Conservation (phyloP, 2,797 vertebrate genomes). For the Oreonectes daqikongensis region DNA sequence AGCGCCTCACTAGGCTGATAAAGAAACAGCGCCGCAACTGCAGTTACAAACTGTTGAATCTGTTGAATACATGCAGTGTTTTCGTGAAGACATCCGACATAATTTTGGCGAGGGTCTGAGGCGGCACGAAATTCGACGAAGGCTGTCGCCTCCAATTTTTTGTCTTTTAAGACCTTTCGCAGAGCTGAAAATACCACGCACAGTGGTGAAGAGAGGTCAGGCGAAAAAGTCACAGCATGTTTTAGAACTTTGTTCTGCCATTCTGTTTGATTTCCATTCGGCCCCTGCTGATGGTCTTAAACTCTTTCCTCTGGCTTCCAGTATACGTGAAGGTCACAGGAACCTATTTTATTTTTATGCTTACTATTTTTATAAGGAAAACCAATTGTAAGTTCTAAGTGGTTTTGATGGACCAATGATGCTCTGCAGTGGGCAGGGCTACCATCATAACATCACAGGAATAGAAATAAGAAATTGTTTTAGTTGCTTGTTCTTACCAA, state of each 20-base stretch:
- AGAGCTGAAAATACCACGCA: constrained; percentile 16
- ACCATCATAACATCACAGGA: neutral
- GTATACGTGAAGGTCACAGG: neutral
- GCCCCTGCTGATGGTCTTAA: neutral
- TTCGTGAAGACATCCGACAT: no score
- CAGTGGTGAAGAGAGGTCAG: constrained; percentile 6
- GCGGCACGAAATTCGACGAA: no score
- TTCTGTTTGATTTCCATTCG: neutral
- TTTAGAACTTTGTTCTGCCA: constrained; percentile 14
- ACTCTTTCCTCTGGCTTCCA: constrained; percentile 1
- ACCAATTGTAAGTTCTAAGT: neutral
- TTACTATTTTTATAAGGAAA: neutral
- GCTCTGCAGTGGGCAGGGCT: neutral
- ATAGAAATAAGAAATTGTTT: no score
- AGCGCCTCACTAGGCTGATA: no score
- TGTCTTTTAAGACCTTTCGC: constrained; percentile 13
- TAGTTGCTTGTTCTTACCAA: no score
- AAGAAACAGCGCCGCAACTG: no score
- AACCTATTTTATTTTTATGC: neutral
- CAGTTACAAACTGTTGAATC: no score
- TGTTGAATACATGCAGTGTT: no score
- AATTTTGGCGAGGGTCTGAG: no score
- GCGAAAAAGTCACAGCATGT: constrained; percentile 4
- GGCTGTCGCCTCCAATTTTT: no score
- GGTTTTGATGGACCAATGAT: neutral